A percentile compares a stretch with the other conserved stretches of the same genome.
Conservation (phyloP, 2,113 vertebrate genomes). For the Panthera leo region DNA sequence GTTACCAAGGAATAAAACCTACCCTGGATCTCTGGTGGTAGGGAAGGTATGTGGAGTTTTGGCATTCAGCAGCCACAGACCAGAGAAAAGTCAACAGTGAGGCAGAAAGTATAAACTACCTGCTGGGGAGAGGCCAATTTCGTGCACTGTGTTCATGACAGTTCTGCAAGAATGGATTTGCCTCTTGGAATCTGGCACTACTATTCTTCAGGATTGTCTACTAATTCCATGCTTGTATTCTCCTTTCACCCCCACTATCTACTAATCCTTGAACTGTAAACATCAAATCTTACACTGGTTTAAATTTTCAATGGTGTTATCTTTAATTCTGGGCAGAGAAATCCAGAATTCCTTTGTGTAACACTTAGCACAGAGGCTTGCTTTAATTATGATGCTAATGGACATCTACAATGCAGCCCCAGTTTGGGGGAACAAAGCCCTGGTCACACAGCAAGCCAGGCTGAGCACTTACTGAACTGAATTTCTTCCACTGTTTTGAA, state of each 20-base stretch:
- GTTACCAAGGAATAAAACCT: not conserved
- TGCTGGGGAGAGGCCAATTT: not conserved
- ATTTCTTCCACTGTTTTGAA: not conserved
- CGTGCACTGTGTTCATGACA: not conserved
- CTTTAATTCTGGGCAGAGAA: not conserved
- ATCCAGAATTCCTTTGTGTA: not conserved
- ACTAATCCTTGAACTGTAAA: not conserved
- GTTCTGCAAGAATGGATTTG: not conserved
- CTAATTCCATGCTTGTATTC: not conserved
- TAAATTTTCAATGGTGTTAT: not conserved
- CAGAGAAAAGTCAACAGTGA: not conserved
- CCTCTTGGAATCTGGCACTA: not conserved
- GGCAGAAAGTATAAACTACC: not conserved
- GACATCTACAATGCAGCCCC: not conserved
- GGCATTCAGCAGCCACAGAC: conserved; percentile 35
- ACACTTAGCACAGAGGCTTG: not conserved
- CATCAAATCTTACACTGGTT: not conserved
- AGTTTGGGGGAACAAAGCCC: not conserved
- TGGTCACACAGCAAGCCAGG: not conserved
- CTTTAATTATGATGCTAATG: not conserved
- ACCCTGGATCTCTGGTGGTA: not conserved
- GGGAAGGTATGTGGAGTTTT: not conserved
- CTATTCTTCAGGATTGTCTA: not conserved
- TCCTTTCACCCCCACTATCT: not conserved
- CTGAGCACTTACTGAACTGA: not conserved